Evolutionary conservation across 2,797 vertebrate species (phyloP).

Genomic region (Petrocephalus schoutedeni): DNA sequence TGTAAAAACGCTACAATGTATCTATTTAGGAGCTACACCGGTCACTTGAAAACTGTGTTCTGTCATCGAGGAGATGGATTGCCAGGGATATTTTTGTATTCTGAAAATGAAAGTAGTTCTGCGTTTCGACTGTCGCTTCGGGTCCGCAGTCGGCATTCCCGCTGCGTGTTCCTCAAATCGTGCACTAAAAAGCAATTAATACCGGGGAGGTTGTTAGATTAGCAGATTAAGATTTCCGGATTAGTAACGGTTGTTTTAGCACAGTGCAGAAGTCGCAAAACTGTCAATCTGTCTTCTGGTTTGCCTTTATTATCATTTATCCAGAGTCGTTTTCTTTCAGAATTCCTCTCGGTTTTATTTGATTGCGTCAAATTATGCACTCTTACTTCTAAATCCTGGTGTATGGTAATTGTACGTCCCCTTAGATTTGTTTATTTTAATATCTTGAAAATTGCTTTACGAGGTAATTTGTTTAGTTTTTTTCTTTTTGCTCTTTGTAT

Average conservation of each 20-base stretch:
- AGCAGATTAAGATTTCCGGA: not conserved
- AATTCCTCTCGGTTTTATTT: not conserved
- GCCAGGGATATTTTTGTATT: not conserved
- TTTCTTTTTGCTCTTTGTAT: not conserved
- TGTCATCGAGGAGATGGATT: not conserved
- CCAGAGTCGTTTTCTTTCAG: not conserved
- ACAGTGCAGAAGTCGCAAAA: slow-evolving; percentile 40
- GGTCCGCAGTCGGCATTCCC: not conserved
- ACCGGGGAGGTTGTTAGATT: not conserved
- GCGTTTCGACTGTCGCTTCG: not conserved
- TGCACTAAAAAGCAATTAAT: not conserved
- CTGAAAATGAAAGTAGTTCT: not conserved
- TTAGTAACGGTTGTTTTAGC: not conserved
- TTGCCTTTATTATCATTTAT: not conserved
- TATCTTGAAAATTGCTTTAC: not conserved
- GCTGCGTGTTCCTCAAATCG: not conserved
- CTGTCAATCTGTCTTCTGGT: not conserved
- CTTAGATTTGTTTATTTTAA: not conserved
- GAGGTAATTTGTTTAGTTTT: not conserved
- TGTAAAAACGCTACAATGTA: not conserved
- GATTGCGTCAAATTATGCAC: not conserved
- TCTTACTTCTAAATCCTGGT: not conserved
- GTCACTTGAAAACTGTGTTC: not conserved
- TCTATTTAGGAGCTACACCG: not conserved
- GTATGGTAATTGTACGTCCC: not conserved